phyloP scores from a whole-genome alignment of 1,140 invertebrate species.

The Sarcophaga peregrina region DNA sequence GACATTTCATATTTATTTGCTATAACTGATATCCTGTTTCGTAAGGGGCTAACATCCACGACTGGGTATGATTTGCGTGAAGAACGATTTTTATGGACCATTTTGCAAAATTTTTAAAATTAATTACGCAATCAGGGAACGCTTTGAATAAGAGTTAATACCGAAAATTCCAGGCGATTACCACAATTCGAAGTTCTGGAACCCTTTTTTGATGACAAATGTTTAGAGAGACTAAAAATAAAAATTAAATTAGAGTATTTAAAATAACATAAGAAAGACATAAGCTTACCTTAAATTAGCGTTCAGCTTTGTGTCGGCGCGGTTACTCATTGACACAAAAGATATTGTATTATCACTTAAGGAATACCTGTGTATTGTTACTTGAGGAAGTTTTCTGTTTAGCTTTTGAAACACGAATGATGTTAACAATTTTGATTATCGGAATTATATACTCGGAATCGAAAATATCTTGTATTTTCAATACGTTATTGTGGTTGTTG shows the following conservation, averaged over 20 bases:
- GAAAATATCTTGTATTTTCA: background rate
- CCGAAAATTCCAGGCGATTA: constrained; percentile 62
- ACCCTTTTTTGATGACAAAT: constrained; percentile 63
- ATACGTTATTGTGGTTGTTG: constrained; percentile 14
- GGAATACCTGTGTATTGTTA: background rate
- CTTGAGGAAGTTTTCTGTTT: constrained; percentile 15
- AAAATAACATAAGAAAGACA: background rate
- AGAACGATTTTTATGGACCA: constrained; percentile 62
- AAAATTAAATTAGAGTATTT: constrained; percentile 18
- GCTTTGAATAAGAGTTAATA: constrained; percentile 60
- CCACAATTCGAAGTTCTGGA: constrained; percentile 63
- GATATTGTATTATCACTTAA: constrained; percentile 41
- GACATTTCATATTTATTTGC: constrained; percentile 55
- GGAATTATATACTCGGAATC: constrained; percentile 20
- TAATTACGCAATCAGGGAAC: constrained; percentile 55
- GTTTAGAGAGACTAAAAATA: constrained; percentile 59
- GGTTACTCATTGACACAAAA: constrained; percentile 66
- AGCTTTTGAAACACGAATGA: constrained; percentile 12
- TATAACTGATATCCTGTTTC: constrained; percentile 42
- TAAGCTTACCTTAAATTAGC: constrained; percentile 62
- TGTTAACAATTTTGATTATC: background rate
- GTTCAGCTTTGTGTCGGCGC: constrained; percentile 60
- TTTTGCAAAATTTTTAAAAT: constrained; percentile 45
- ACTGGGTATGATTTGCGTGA: constrained; percentile 57
- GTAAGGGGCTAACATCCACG: constrained; percentile 63